Evolutionary conservation across 2,797 vertebrate genomes (phyloP), one percentile per base, ranked within the genome.

Genomic region (Corythornis leucogaster): DNA sequence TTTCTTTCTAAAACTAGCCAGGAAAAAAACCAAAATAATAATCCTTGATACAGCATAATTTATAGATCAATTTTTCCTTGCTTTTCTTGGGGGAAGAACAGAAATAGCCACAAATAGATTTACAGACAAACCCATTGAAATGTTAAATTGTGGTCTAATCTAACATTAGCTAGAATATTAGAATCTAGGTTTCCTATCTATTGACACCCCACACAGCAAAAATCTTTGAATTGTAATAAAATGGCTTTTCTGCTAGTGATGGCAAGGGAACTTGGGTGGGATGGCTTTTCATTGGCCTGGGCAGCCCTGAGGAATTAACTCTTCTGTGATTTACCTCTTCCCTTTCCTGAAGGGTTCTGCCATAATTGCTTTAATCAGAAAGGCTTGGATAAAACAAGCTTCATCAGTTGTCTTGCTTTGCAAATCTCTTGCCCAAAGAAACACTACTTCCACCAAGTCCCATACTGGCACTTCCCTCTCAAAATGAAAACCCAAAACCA

Each of bases 101-200:
- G 70, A 87, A 95, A 79, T 22, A 80, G 55, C n/a, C 70, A 87
- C 48, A 58, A 69, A 83, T 31, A 84, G 81, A 78, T 93, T 91
- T 94, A 80, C 17, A 68, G 82, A 66, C 74, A 89, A 89, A 58
- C 45, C 13, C 62, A 78, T 90, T 94, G 91, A 92, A 89, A 82
- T 89, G 70, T 45, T 87, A 89, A 92, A 94, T 68, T 91, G 69
- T 64, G 76, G 88, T 92, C 55, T 54, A 69, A 69, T 71, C 62
- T 54, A 50, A 50, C 64, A 79, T 33, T 31, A 87, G 24, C n/a
- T 33, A 53, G 75, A 74, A 71, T 38, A 70, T 90, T 20, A 91
- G 19, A 19, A 38, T 26, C 53, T 67, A 51, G 9, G 10, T 89
- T 84, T 90, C 38, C 53, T 85, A 25, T 50, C 42, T 80, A 40